Evolutionary conservation across 2,797 vertebrate genomes (phyloP).

Genomic region (Eulemur rubriventer): DNA sequence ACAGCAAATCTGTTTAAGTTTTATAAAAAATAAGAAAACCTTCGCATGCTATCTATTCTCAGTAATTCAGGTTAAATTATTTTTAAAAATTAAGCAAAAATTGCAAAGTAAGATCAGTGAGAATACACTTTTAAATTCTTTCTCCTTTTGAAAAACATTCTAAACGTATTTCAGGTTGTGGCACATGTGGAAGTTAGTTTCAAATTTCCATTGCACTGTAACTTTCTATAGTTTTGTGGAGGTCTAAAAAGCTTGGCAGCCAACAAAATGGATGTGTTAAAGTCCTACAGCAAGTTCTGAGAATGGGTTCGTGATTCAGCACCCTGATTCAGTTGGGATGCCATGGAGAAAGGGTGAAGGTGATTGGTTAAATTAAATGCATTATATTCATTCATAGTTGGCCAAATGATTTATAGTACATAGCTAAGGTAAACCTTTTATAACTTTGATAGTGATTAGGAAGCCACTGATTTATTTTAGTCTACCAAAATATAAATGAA

Average conservation of each 20-base stretch:
- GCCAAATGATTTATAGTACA: not conserved
- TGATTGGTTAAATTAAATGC: not conserved
- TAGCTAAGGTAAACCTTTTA: not conserved
- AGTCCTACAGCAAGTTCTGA: not conserved
- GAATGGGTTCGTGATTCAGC: not conserved
- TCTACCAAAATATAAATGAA: not conserved
- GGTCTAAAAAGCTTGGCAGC: not conserved
- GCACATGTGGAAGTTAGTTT: not conserved
- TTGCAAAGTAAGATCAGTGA: not conserved
- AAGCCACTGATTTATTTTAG: not conserved
- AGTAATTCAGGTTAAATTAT: not conserved
- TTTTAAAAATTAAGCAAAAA: slow-evolving; percentile 20
- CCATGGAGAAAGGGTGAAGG: not conserved
- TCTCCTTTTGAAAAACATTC: not conserved
- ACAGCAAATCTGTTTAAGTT: slow-evolving; percentile 2
- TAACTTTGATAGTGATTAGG: not conserved
- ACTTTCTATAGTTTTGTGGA: not conserved
- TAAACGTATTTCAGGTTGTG: not conserved
- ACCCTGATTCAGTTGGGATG: not conserved
- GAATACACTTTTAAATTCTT: not conserved
- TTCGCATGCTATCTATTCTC: not conserved
- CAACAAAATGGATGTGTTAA: not conserved
- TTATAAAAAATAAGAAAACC: slow-evolving; percentile 38
- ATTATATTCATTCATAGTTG: not conserved
- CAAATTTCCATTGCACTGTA: not conserved